Evolutionary conservation across 2,888 invertebrate genomes (phyloP), one percentile per base, ranked within the genome.

Genomic region (Drepana falcataria): DNA sequence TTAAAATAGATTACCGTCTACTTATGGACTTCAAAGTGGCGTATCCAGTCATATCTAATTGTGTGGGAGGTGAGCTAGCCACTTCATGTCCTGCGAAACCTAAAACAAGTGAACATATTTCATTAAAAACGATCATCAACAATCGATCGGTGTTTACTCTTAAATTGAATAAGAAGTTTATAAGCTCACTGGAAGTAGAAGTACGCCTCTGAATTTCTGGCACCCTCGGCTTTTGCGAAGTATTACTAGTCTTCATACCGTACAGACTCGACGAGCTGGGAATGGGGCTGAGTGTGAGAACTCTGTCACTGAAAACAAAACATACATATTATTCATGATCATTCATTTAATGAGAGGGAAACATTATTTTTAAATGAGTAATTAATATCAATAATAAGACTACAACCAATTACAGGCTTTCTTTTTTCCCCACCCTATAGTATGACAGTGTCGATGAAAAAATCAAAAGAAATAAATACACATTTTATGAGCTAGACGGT

Each of bases 211-310:
- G 87, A 55, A 91, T 81, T 66, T 92, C 91, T 9, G 92, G 81
- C 76, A 91, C 78, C 60, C 88, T 88, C 65, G 84, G 86, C 54
- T 84, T 77, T 41, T 87, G 85, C 6, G 87, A 72, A 56, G 78
- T 79, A 62, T 78, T 84, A 59, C 73, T 81, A 60, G 81, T 83
- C 64, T 90, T 89, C 82, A 92, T 85, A 52, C 93, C 93, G 55
- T 92, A 87, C 65, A 95, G 79, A 86, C 95, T 95, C 57, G 95
- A 95, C 62, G 96, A 95, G 81, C 97, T 97, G 34, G 97, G 96
- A 75, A 97, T 96, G 1, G 97, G 97, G 84, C 97, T 97, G 35
- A 98, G 92, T 51, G 95, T 95, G 71, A 95, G 93, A 64, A 95
- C 93, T 79, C 95, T 92, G 64, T 96, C 95, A 63, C 95, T 95